Percentiles rank a stretch among this genome's conserved stretches.
These are phyloP conservation scores for Cataglyphis hispanica DNA, from an alignment of 1,140 invertebrate species.

Conservation along the genomic window DNA sequence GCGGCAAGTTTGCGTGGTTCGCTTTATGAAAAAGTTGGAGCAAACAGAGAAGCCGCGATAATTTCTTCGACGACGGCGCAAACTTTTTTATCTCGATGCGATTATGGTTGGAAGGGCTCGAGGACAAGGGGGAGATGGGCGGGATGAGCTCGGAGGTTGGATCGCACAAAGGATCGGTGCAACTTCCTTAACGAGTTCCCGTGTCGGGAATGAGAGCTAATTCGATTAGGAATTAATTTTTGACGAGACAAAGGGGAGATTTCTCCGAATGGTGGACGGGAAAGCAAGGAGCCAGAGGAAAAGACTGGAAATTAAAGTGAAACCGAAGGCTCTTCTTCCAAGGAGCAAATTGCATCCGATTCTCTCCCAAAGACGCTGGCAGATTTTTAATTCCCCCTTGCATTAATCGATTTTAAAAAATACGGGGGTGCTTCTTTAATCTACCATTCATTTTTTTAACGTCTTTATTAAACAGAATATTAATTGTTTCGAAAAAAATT, in stretches of 20 bases:
- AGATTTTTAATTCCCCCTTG: conserved; percentile 1
- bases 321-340: neutral
- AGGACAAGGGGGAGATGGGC: neutral
- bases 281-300: neutral
- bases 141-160: neutral
- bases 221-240: conserved; percentile 64
- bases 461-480: neutral
- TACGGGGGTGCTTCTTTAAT: neutral
- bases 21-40: neutral
- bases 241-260: conserved; percentile 55
- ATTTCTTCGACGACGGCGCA: neutral
- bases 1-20: neutral
- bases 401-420: neutral
- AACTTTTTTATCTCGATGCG: conserved; percentile 60
- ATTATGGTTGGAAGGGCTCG: conserved; percentile 20
- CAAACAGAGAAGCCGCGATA: conserved; percentile 48
- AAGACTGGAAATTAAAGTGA: conserved; percentile 37
- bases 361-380: neutral
- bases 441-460: neutral
- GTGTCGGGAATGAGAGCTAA: conserved; percentile 41
- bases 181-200: conserved; percentile 62
- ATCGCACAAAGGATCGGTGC: conserved; percentile 44
- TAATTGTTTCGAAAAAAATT: neutral
- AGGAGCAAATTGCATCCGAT: conserved; percentile 9
- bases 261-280: conserved; percentile 36